phyloP scores from a whole-genome alignment of 2,797 vertebrate species.

The Bryconaethiops microstoma region DNA sequence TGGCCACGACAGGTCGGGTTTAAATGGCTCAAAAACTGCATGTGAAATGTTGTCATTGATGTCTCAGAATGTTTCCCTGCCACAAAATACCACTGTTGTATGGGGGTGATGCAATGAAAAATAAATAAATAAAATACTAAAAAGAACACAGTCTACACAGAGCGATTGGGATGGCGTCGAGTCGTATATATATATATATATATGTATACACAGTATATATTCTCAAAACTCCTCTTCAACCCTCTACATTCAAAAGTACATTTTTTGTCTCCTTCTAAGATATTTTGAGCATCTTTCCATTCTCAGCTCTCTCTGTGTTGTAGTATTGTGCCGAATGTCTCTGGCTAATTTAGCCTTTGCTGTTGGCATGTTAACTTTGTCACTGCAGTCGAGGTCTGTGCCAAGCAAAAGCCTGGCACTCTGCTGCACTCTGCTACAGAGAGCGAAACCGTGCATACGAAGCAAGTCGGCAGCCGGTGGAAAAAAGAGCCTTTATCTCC shows the following conservation, averaged over 20 bases:
- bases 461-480: slow-evolving; percentile 32
- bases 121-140: no score
- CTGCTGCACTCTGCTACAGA: slow-evolving; percentile 18
- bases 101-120: no score
- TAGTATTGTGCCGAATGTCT: slow-evolving; percentile 33
- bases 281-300: slow-evolving; percentile 12
- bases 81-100: no score
- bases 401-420: slow-evolving; percentile 31
- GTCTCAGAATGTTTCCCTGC: no score
- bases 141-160: no score
- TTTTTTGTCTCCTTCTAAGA: neutral
- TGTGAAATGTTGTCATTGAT: no score
- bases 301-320: slow-evolving; percentile 5
- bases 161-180: no score
- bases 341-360: slow-evolving; percentile 44
- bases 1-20: no score
- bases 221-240: neutral
- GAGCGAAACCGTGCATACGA: slow-evolving; percentile 11
- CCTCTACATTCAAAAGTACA: slow-evolving; percentile 20
- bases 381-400: slow-evolving; percentile 35
- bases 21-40: no score
- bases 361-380: slow-evolving; percentile 43
- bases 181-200: neutral
- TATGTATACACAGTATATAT: neutral
- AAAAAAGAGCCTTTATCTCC: slow-evolving; percentile 57